Conservation (phyloP, 2,113 vertebrate genomes). For the Otolemur garnettii region DNA sequence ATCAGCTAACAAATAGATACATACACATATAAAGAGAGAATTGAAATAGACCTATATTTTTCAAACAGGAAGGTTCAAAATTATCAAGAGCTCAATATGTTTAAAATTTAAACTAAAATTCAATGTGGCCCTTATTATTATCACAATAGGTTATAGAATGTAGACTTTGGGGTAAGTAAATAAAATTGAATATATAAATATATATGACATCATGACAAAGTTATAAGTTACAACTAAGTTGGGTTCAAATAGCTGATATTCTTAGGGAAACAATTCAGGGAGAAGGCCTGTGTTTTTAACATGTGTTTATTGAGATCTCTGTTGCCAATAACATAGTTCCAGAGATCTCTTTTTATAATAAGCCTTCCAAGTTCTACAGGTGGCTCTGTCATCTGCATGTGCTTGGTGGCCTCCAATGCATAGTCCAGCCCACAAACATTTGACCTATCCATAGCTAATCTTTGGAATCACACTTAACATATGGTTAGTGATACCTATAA, state of each 20-base stretch:
- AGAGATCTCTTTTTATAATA: background rate
- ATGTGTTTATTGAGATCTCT: background rate
- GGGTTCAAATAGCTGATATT: background rate
- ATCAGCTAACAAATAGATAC: background rate
- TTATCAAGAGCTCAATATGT: background rate
- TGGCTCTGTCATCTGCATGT: background rate
- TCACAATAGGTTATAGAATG: background rate
- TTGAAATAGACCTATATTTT: background rate
- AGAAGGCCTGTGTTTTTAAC: background rate
- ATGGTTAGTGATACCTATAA: background rate
- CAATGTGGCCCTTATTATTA: background rate
- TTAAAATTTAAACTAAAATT: slow-evolving; percentile 47
- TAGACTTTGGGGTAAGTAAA: background rate
- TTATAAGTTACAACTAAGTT: background rate
- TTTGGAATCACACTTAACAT: background rate
- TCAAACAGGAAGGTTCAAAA: slow-evolving; percentile 25
- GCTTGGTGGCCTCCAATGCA: background rate
- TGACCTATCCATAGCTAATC: background rate
- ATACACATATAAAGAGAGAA: background rate
- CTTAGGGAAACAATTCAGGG: background rate
- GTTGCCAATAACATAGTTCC: background rate
- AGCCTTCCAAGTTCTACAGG: background rate
- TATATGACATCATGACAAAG: background rate
- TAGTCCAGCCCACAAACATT: background rate
- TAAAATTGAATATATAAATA: background rate